phyloP scores from a whole-genome alignment of 2,888 invertebrate species.

The Ormyrus labotus region DNA sequence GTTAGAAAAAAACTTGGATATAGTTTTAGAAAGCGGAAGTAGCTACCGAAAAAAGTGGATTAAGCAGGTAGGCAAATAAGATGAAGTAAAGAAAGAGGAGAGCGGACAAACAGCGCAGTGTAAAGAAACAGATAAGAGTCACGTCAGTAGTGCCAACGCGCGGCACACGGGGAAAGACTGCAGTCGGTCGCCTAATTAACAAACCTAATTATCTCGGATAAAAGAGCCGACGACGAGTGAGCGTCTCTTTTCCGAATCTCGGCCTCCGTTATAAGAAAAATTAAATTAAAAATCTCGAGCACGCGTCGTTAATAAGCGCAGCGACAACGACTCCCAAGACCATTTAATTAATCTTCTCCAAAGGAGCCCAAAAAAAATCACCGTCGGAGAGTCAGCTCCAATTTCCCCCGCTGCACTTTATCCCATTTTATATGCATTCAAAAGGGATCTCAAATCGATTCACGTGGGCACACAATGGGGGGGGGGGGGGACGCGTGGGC shows the following conservation, averaged over 20 bases:
- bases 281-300: background rate
- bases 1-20: background rate
- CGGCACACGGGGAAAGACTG: background rate
- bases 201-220: conserved; percentile 20
- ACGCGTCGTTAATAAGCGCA: background rate
- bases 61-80: conserved; percentile 9
- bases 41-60: background rate
- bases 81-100: background rate
- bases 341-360: no score
- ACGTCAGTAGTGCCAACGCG: conserved; percentile 20
- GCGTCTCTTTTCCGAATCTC: background rate
- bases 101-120: conserved; percentile 2
- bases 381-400: conserved; percentile 15
- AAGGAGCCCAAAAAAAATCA: background rate
- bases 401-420: conserved; percentile 22
- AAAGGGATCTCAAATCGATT: conserved; percentile 40
- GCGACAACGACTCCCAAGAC: background rate
- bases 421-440: conserved; percentile 36
- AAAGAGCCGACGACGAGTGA: conserved; percentile 11
- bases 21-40: background rate
- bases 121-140: conserved; percentile 29
- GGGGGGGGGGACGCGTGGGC: background rate
- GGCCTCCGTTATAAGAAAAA: background rate
- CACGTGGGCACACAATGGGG: conserved; percentile 16
- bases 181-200: conserved; percentile 22